phyloP scores from a whole-genome alignment of 1,140 invertebrate species.

The fruit fly (Drosophila melanogaster) region DNA sequence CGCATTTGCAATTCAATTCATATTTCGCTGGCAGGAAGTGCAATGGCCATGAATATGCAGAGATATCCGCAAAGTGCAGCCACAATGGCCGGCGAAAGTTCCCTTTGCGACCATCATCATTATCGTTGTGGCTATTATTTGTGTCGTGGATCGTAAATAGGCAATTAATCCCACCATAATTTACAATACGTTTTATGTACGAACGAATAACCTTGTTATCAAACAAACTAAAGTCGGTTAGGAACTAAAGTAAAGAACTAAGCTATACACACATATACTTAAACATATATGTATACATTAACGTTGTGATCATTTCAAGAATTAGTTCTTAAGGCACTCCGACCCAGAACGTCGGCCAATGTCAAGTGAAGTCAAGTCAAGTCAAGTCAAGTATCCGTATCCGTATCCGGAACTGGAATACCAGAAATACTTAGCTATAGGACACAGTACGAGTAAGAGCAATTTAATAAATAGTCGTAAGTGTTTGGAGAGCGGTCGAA shows the following conservation, averaged over 20 bases:
- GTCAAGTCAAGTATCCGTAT: conserved; percentile 22
- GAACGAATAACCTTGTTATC: conserved; percentile 58
- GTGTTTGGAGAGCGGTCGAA: conserved; percentile 9
- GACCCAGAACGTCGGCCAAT: conserved; percentile 34
- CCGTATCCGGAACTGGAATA: conserved; percentile 32
- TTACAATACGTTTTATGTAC: conserved; percentile 80
- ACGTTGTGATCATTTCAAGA: conserved; percentile 83
- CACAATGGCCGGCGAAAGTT: conserved; percentile 38
- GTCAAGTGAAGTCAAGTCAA: conserved; percentile 63
- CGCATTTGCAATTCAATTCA: conserved; percentile 58
- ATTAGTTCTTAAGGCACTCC: conserved; percentile 68
- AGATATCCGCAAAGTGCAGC: conserved; percentile 15
- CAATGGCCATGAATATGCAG: conserved; percentile 54
- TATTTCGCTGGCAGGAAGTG: conserved; percentile 30
- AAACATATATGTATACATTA: conserved; percentile 61
- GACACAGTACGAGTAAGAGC: conserved; percentile 2
- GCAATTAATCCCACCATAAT: conserved; percentile 84
- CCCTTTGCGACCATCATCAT: conserved; percentile 20
- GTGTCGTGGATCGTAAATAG: conserved; percentile 71
- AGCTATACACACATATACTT: conserved; percentile 52
- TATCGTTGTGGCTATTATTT: conserved; percentile 29
- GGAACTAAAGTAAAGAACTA: conserved; percentile 50
- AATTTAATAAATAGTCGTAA: conserved; percentile 26
- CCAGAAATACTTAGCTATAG: conserved; percentile 41
- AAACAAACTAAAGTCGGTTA: conserved; percentile 36